A percentile compares a stretch with the other conserved stretches of the same genome.
Conservation (phyloP, 2,888 invertebrate species). For the Pheosia gnoma region DNA sequence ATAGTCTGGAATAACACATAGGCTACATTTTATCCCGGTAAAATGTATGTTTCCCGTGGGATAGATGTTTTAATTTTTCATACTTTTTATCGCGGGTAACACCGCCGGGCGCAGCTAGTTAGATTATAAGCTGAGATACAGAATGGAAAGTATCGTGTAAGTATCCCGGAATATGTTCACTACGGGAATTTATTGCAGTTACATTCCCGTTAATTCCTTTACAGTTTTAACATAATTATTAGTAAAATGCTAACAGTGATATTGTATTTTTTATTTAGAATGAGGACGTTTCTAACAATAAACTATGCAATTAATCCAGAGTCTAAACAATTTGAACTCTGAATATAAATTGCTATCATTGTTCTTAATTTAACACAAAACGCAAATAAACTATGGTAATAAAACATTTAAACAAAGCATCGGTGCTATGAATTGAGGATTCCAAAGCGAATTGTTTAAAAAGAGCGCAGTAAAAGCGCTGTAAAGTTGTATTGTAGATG, state of each 20-base stretch:
- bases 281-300: neutral
- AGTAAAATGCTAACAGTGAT: neutral
- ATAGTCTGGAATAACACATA: no score
- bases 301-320: neutral
- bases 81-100: no score
- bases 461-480: conserved; percentile 30
- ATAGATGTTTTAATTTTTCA: no score
- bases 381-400: conserved; percentile 16
- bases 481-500: conserved; percentile 45
- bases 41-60: no score
- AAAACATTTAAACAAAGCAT: conserved; percentile 29
- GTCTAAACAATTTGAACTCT: neutral
- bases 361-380: neutral
- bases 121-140: neutral
- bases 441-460: conserved; percentile 22
- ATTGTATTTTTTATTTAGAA: neutral
- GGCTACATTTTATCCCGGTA: no score
- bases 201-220: neutral
- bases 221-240: neutral
- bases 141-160: neutral
- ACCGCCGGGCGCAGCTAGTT: no score
- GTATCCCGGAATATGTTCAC: neutral
- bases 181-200: neutral
- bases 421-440: conserved; percentile 5
- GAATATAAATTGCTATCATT: neutral